Conservation (phyloP, 2,888 invertebrate genomes). For the Lordiphosa fenestrarum region DNA sequence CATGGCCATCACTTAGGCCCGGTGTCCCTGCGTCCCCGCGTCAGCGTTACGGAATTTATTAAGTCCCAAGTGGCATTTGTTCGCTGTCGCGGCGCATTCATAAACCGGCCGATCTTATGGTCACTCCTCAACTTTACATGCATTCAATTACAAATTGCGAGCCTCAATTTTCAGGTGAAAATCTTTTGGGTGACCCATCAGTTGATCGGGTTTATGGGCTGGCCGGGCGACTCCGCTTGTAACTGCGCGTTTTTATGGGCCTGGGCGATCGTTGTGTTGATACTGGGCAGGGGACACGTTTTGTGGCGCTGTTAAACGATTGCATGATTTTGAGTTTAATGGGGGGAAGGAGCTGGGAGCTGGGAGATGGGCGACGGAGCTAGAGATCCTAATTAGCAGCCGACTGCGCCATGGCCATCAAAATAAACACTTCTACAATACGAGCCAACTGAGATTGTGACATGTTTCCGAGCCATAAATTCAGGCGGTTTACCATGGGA, state of each 20-base stretch:
- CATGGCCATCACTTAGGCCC: constrained; percentile 52
- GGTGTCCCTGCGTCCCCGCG: not conserved
- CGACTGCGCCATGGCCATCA: constrained; percentile 65
- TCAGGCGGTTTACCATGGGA: constrained; percentile 62
- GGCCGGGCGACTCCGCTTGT: constrained; percentile 64
- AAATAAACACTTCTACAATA: constrained; percentile 76
- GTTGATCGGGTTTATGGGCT: constrained; percentile 53
- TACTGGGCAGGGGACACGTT: constrained; percentile 58
- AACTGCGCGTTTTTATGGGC: constrained; percentile 67
- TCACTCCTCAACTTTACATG: constrained; percentile 66
- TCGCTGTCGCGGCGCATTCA: constrained; percentile 27
- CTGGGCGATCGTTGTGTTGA: constrained; percentile 14
- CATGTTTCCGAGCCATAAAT: constrained; percentile 58
- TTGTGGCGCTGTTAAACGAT: constrained; percentile 72
- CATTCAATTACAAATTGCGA: constrained; percentile 74
- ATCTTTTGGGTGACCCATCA: constrained; percentile 41
- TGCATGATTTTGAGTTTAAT: constrained; percentile 67
- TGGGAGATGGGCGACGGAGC: constrained; percentile 3
- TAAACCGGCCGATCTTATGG: constrained; percentile 53
- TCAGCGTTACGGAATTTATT: constrained; percentile 9
- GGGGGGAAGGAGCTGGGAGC: constrained; percentile 4
- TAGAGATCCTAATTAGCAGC: constrained; percentile 60
- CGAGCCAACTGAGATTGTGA: constrained; percentile 53
- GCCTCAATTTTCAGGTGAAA: constrained; percentile 21
- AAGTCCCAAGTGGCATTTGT: constrained; percentile 42